Evolutionary conservation across 2,113 vertebrate genomes (phyloP), one percentile per base, ranked within the genome.

Genomic region (Gymnorhina tibicen): DNA sequence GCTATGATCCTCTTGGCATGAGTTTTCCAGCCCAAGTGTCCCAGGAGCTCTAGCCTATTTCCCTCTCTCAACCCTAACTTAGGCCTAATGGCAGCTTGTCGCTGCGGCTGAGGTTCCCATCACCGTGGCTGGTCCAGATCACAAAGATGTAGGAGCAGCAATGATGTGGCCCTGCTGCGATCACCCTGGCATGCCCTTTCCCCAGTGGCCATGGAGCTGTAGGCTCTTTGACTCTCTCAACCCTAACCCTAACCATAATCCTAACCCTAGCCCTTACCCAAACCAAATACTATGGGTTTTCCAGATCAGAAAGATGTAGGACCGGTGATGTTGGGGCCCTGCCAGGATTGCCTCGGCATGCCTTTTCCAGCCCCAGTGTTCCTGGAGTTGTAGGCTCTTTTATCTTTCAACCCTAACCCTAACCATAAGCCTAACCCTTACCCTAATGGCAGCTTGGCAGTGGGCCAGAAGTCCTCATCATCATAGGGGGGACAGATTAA

Each of bases 151-250:
- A 23, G 30, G 19, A 70, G 19, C 66, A 50, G 30, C 44, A 28
- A 16, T 3, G 30, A 0, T 14, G 23, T 6, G 30, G 28, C 44
- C 42, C 23, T 68, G 33, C 41, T 1, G 2, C 0, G 1, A 37
- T 16, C 21, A 3, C n/a, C 27, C 3, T 12, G 28, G 27, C 27
- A 26, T 12, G 26, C 3, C 18, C 26, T 18, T 27, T 9, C 28
- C 14, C 42, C 64, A 49, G 2, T 3, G 11, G 0, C 14, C 53
- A 18, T 41, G 64, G 35, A 49, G 42, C n/a, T 22, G 21, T 3
- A 4, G 20, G 33, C 50, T 46, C 41, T 32, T 37, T 6, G 13
- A 4, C 5, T 20, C 20, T 9, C 39, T 30, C 39, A 55, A 23
- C 3, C 12, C 39, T 3, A 44, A 37, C 12, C 15, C 24, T 42